phyloP scores from a whole-genome alignment of 2,797 vertebrate genomes.

The Notolepis coatsorum region DNA sequence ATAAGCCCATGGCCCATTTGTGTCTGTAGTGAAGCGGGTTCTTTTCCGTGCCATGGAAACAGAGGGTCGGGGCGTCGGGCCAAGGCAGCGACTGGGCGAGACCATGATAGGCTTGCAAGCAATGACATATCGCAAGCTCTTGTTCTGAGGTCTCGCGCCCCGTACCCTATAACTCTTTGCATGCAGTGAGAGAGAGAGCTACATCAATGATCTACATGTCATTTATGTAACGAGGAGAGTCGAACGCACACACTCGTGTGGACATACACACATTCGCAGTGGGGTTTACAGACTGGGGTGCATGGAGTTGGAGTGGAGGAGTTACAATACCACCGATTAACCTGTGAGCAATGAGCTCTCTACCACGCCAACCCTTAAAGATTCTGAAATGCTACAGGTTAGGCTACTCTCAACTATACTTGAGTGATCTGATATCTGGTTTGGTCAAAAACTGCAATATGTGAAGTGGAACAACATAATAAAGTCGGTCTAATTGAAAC shows the following conservation, averaged over 20 bases:
- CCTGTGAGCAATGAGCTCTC: too few species aligned
- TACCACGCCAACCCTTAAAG: too few species aligned
- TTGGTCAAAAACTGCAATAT: too few species aligned
- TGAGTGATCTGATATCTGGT: neutral
- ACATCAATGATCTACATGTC: conserved; percentile 42
- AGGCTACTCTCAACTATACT: neutral
- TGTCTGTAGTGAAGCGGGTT: conserved; percentile 40
- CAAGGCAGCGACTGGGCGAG: conserved; percentile 30
- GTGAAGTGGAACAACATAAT: too few species aligned
- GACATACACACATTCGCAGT: neutral
- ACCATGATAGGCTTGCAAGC: conserved; percentile 59
- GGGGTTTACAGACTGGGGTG: neutral
- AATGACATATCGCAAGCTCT: conserved; percentile 48
- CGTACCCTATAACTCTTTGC: neutral
- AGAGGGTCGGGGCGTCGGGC: conserved; percentile 61
- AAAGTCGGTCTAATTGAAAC: too few species aligned
- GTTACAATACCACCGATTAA: too few species aligned
- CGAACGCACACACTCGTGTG: conserved; percentile 8
- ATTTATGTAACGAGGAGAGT: conserved; percentile 11
- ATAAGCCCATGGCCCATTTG: neutral
- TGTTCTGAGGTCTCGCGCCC: conserved; percentile 27
- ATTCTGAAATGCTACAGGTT: neutral
- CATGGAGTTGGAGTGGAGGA: too few species aligned
- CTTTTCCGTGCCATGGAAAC: conserved; percentile 73
- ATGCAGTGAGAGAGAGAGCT: neutral